Evolutionary conservation across 1,140 invertebrate species (phyloP).

Genomic region (Zelostemma sp.): DNA sequence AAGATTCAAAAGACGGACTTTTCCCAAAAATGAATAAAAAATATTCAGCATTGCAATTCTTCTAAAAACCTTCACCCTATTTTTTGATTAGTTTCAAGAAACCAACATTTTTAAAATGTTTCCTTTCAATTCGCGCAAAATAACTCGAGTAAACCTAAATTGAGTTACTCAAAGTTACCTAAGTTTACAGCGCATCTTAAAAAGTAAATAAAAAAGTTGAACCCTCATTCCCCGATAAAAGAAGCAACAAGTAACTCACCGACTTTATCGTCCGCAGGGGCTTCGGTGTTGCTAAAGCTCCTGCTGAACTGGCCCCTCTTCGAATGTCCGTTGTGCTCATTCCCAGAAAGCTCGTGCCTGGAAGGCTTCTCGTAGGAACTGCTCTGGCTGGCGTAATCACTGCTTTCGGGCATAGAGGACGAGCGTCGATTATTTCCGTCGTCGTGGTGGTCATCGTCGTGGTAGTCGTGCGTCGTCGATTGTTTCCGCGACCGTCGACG

Average conservation of each 20-base stretch:
- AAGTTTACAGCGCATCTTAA: too few species aligned
- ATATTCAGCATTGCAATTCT: too few species aligned
- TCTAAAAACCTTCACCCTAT: too few species aligned
- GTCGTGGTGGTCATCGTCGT: constrained; percentile 52
- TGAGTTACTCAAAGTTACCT: too few species aligned
- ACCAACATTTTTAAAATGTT: too few species aligned
- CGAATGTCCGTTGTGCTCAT: constrained; percentile 58
- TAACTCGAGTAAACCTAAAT: too few species aligned
- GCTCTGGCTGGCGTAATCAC: constrained; percentile 66
- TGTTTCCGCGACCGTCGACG: constrained; percentile 47
- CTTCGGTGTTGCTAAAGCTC: constrained; percentile 85
- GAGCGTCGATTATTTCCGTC: constrained; percentile 61
- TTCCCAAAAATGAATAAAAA: too few species aligned
- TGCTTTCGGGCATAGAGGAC: constrained; percentile 66
- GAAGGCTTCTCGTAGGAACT: constrained; percentile 65
- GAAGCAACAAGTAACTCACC: constrained; percentile 70
- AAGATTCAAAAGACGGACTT: too few species aligned
- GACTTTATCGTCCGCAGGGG: constrained; percentile 85
- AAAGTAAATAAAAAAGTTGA: too few species aligned
- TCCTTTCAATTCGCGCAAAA: too few species aligned
- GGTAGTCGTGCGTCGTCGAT: constrained; percentile 50
- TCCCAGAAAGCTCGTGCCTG: constrained; percentile 57
- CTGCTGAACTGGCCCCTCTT: constrained; percentile 82
- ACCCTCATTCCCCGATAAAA: not conserved
- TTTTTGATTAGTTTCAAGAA: too few species aligned